Base-by-base conservation (phyloP, 2,797 vertebrate species). In the Chiloscyllium punctatum region DNA sequence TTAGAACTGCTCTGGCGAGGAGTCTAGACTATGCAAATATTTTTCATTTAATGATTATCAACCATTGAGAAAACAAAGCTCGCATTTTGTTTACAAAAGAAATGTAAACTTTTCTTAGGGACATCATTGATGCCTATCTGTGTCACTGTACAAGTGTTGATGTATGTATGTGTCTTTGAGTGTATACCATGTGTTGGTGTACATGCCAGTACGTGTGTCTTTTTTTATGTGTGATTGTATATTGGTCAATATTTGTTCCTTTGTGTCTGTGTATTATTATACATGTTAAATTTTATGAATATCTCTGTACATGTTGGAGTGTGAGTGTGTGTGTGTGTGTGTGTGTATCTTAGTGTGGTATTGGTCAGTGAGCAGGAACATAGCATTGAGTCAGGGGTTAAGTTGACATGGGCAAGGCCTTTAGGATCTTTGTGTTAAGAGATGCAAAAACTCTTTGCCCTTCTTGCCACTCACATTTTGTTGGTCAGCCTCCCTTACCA, bases 31-130 rank as follows among this genome's bases (percentile, higher is more conserved):
- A 37, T 74, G 42, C 94, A 95, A 95, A 95, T 95, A 95, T 95
- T 95, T 91, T 95, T 95, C 48, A 95, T 74, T 95, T 77, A 72
- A 95, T 74, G 94, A 72, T 33, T 53, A 77, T 95, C 77, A 95
- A 95, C 42, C 30, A 74, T 77, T 77, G 69, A 77, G 48, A 74
- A 53, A 71, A 95, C 48, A 95, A 95, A 53, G 72, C 16, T 5
- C 77, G 48, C 71, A 30, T 66, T 77, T 77, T 95, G 53, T 77
- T 74, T 95, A 77, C 30, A 77, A 95, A 33, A 95, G 25, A 48
- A 94, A 53, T 18, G 21, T 53, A 77, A 51, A 77, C 30, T 94
- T 23, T 42, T 8, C 30, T 72, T 95, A 74, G 94, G 42, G 15
- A 6, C 5, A 30, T 33, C 3, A 51, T 9, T 62, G 7, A 62